A percentile compares a stretch with the other conserved stretches of the same genome.
phyloP scores from a whole-genome alignment of 1,140 invertebrate species.

The Macrobrachium nipponense region DNA sequence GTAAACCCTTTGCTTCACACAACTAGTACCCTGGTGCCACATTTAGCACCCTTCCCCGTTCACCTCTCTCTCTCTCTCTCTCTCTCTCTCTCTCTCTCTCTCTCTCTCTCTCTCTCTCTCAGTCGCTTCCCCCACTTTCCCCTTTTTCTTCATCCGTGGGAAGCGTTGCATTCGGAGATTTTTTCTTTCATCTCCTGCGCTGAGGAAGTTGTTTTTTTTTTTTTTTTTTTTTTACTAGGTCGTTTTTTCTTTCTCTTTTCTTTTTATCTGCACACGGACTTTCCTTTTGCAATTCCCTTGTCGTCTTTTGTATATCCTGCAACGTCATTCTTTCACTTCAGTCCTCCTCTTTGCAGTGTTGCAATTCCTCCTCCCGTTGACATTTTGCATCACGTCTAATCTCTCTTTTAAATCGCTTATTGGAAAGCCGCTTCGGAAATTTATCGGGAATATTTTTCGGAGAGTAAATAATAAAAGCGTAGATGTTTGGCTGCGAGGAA shows the following conservation, averaged over 20 bases:
- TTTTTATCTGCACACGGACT: neutral
- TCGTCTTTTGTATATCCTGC: neutral
- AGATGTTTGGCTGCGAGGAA: too few species aligned
- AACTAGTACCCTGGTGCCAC: too few species aligned
- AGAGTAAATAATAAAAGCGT: too few species aligned
- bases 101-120: neutral
- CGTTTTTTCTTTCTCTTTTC: neutral
- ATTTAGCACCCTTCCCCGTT: too few species aligned
- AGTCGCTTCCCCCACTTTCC: neutral
- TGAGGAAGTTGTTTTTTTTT: neutral
- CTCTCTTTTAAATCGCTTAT: too few species aligned
- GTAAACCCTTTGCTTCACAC: too few species aligned
- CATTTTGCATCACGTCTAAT: too few species aligned
- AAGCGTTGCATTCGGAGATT: neutral
- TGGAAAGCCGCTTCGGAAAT: too few species aligned
- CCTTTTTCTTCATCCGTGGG: neutral
- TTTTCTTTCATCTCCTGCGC: neutral
- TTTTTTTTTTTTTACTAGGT: neutral
- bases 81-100: neutral
- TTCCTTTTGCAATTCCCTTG: neutral
- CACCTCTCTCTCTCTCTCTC: conserved; percentile 5
- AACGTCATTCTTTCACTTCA: neutral
- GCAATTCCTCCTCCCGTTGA: too few species aligned
- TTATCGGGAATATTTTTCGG: too few species aligned
- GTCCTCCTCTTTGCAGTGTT: too few species aligned